These are phyloP conservation scores for Atherix ibis DNA, from an alignment of 2,888 invertebrate genomes.

Conservation along the genomic window DNA sequence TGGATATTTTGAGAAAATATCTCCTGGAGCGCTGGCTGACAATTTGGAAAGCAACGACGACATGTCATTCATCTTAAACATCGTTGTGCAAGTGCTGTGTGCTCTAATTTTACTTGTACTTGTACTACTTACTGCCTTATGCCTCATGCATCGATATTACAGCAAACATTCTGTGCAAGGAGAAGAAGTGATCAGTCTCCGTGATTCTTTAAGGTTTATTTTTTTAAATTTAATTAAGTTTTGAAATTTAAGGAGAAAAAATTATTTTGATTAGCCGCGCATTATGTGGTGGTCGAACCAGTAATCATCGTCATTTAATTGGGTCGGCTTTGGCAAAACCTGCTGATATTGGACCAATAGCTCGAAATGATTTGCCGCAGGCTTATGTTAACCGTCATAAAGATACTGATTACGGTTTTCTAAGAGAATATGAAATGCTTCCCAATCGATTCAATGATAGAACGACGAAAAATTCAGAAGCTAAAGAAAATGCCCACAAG, in stretches of 20 bases:
- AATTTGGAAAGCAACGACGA: constrained; percentile 30
- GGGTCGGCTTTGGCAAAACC: constrained; percentile 44
- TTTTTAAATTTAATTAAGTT: neutral
- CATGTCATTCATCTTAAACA: constrained; percentile 36
- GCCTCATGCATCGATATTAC: constrained; percentile 47
- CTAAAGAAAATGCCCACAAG: constrained; percentile 71
- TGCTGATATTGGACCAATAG: constrained; percentile 68
- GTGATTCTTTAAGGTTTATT: constrained; percentile 47
- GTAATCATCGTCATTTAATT: constrained; percentile 48
- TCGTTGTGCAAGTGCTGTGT: constrained; percentile 52
- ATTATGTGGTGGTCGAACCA: constrained; percentile 29
- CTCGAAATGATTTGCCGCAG: constrained; percentile 52
- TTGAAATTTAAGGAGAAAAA: neutral
- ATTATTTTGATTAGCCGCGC: constrained; percentile 18
- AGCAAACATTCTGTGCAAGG: constrained; percentile 47
- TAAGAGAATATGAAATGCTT: constrained; percentile 78
- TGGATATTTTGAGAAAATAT: constrained; percentile 55
- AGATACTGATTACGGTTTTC: constrained; percentile 80
- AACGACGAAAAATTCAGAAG: constrained; percentile 72
- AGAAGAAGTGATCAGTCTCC: constrained; percentile 49
- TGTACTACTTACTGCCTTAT: constrained; percentile 44
- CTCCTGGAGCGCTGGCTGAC: constrained; percentile 43
- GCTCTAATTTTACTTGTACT: constrained; percentile 46
- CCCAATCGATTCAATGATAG: constrained; percentile 78
- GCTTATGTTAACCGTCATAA: constrained; percentile 69